These are phyloP conservation scores for Diaphora mendica DNA, from an alignment of 2,888 invertebrate species.

Conservation along the genomic window DNA sequence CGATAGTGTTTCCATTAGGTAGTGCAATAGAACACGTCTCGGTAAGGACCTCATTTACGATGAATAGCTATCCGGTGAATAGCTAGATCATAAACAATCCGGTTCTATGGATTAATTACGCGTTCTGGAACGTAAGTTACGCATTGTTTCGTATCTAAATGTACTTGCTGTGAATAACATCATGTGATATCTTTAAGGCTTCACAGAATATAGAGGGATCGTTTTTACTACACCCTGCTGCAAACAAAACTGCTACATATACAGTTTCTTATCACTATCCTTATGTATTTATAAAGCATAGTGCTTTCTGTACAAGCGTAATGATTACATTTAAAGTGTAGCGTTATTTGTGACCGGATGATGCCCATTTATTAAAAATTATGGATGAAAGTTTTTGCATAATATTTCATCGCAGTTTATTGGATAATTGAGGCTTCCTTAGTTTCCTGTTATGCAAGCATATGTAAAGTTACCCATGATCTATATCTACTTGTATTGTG, in stretches of 20 bases:
- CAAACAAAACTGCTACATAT: slow-evolving; percentile 10
- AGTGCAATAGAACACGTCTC: slow-evolving; percentile 70
- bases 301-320: neutral
- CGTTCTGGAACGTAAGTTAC: slow-evolving; percentile 58
- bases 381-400: neutral
- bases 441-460: neutral
- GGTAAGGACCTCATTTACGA: slow-evolving; percentile 75
- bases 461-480: neutral
- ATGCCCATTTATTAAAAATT: neutral
- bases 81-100: slow-evolving; percentile 59
- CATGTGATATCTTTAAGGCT: slow-evolving; percentile 41
- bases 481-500: neutral
- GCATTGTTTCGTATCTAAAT: slow-evolving; percentile 63
- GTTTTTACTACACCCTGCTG: slow-evolving; percentile 33
- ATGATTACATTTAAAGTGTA: neutral
- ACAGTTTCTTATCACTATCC: neutral
- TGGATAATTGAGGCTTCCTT: neutral
- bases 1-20: slow-evolving; percentile 64
- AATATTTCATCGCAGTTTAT: neutral
- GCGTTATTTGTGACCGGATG: neutral
- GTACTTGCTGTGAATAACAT: slow-evolving; percentile 55
- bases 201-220: slow-evolving; percentile 44
- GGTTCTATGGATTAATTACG: slow-evolving; percentile 76
- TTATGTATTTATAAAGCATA: neutral
- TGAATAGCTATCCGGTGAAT: slow-evolving; percentile 68